Evolutionary conservation across 2,888 invertebrate genomes (phyloP).

Genomic region (Polymixis lichenea): DNA sequence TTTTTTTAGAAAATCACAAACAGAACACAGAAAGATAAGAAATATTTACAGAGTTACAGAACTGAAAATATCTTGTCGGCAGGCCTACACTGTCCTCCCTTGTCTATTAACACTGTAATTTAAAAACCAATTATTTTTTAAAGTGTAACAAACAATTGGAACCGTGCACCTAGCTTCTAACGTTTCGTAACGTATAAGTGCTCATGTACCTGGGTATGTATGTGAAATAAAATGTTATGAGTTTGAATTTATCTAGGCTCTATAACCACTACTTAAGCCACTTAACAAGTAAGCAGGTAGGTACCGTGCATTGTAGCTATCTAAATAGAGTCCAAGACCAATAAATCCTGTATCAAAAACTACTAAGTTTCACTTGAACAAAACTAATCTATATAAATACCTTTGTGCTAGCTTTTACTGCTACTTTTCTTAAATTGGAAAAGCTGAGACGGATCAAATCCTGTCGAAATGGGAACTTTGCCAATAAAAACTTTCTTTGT

Average conservation of each 20-base stretch:
- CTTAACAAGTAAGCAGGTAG: neutral
- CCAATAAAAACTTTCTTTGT: constrained; percentile 90
- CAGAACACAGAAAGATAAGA: no score
- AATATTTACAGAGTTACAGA: neutral
- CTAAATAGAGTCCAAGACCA: neutral
- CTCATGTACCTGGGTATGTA: no score
- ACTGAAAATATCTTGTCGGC: neutral
- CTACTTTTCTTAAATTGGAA: constrained; percentile 87
- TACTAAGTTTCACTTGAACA: constrained; percentile 59
- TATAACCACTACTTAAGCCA: neutral
- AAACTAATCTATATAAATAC: constrained; percentile 68
- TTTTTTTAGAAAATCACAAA: neutral
- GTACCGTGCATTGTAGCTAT: neutral
- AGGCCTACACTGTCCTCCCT: no score
- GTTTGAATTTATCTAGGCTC: neutral
- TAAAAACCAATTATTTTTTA: no score
- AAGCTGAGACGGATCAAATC: constrained; percentile 84
- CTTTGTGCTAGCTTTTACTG: constrained; percentile 77
- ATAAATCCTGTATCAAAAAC: constrained; percentile 38
- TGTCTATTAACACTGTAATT: no score
- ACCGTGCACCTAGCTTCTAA: no score
- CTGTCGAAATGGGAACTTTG: constrained; percentile 80
- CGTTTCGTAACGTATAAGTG: no score
- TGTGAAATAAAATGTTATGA: neutral
- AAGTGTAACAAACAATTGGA: no score